Evolutionary conservation across 2,797 vertebrate species (phyloP).

Genomic region (Podarcis siculus): DNA sequence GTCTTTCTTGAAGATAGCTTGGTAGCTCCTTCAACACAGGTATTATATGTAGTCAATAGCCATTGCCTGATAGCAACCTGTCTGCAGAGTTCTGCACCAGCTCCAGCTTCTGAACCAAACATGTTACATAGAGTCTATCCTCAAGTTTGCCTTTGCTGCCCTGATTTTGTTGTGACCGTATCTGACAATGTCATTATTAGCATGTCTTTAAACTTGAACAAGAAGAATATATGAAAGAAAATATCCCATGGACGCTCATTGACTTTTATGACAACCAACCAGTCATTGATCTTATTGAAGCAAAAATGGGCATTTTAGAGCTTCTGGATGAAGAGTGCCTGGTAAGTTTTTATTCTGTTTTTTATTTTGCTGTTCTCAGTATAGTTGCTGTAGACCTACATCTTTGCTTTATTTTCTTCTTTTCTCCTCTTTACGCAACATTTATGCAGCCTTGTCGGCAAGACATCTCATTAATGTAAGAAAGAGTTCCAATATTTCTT

Average conservation of each 20-base stretch:
- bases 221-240: slow-evolving; percentile 98
- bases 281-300: slow-evolving; percentile 97
- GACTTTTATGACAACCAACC: slow-evolving; percentile 98
- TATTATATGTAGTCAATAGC: too few relatives aligned
- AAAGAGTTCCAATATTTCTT: neutral
- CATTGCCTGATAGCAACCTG: too few relatives aligned
- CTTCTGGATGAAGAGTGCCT: slow-evolving; percentile 97
- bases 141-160: too few relatives aligned
- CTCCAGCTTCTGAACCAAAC: too few relatives aligned
- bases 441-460: neutral
- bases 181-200: slow-evolving; percentile 71
- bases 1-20: too few relatives aligned
- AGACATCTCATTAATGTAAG: neutral
- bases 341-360: slow-evolving; percentile 76
- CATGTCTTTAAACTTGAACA: slow-evolving; percentile 99
- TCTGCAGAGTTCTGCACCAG: too few relatives aligned
- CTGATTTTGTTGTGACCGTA: neutral
- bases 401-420: neutral
- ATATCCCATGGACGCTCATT: slow-evolving; percentile 96
- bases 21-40: too few relatives aligned
- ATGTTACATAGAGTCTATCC: too few relatives aligned
- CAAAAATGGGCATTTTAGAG: slow-evolving; percentile 96
- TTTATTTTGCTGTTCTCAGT: neutral
- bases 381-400: neutral
- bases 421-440: neutral